These are phyloP conservation scores for Sebastes reedi DNA, from an alignment of 2,797 vertebrate genomes.

Conservation along the genomic window DNA sequence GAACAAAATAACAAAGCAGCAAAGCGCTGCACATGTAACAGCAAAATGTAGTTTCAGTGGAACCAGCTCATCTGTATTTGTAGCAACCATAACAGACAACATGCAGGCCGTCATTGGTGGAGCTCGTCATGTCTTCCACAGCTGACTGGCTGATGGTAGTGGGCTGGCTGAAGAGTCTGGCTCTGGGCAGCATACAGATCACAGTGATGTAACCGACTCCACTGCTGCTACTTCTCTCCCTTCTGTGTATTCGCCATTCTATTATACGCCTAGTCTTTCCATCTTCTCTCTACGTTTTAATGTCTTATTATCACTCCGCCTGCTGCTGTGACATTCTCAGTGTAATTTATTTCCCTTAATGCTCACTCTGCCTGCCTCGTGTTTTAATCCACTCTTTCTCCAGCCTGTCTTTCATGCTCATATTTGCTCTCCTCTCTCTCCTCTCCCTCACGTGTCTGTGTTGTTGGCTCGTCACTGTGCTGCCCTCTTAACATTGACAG, in stretches of 20 bases:
- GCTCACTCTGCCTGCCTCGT: background rate
- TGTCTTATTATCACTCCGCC: conserved; percentile 29
- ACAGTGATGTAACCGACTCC: conserved; percentile 64
- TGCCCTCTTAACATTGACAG: conserved; percentile 59
- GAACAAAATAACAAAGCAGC: background rate
- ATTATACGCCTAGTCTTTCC: conserved; percentile 1
- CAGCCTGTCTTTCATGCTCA: conserved; percentile 4
- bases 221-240: conserved; percentile 21
- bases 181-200: conserved; percentile 60
- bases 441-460: conserved; percentile 58
- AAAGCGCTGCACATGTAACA: background rate
- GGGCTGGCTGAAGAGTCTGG: conserved; percentile 35
- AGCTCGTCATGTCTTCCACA: conserved; percentile 42
- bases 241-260: conserved; percentile 7
- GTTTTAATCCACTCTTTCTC: conserved; percentile 31
- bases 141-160: conserved; percentile 59
- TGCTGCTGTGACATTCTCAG: conserved; percentile 2
- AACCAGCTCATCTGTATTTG: background rate
- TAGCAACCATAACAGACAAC: background rate
- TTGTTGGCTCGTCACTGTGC: conserved; percentile 49
- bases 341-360: conserved; percentile 38
- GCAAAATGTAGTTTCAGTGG: background rate
- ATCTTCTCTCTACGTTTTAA: conserved; percentile 15
- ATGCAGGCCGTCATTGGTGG: conserved; percentile 30
- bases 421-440: conserved; percentile 16